Evolutionary conservation across 2,113 vertebrate species (phyloP), one percentile per base, ranked within the genome.

Genomic region (Cinclus cinclus): DNA sequence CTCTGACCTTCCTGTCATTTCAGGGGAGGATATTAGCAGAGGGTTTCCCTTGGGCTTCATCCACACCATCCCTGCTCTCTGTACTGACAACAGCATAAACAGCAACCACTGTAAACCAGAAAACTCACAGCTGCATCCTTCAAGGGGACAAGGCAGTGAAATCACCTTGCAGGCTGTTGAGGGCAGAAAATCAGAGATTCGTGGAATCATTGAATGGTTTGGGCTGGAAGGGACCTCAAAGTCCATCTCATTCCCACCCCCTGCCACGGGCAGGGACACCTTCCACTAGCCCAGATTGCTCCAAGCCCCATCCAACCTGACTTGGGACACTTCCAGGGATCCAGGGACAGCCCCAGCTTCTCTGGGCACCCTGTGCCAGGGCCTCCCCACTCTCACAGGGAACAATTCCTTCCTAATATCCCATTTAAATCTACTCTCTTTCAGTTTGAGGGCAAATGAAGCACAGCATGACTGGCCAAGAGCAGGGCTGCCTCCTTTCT

Each of bases 21-120:
- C 59, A 85, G 82, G 16, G 33, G 59, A 33, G 70, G 75, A 83
- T 42, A 4, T 55, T 8, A 87, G 82, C 62, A 77, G 16, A 58
- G 50, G 19, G 27, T 39, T 62, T 95, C 95, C 91, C 94, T 70
- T 65, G 91, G 94, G 95, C 39, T 94, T 88, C 91, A 90, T 77
- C 71, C 9, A 7, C 65, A 4, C 67, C 78, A 65, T 58, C 59
- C 30, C 67, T 69, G 87, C 39, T 63, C 49, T 52, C 47, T 87
- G 63, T 44, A 28, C 37, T 69, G 63, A 65, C 87, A 59, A 55
- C 14, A 2, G 53, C 9, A 0, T 33, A 73, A 95, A 85, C 41
- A 96, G 28, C 59, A 59, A n/a, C 3, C 1, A 3, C 55, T 59
- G 13, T 4, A 10, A 83, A 58, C 25, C 62, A 83, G 33, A 59